Evolutionary conservation across 2,888 invertebrate genomes (phyloP).

Genomic region (Chymomyza procnemis): DNA sequence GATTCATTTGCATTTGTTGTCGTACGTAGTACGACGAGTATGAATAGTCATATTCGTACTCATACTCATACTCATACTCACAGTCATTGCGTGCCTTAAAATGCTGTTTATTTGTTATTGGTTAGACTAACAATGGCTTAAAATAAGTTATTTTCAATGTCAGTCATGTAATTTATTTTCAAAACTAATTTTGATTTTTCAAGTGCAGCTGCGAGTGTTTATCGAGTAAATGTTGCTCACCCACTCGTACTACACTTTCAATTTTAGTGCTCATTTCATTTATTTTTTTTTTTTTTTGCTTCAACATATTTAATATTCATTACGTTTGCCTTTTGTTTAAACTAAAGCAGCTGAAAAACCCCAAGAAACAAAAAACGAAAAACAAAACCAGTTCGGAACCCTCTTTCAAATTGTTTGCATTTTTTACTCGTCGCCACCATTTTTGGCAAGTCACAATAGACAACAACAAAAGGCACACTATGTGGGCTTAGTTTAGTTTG

Average conservation of each 20-base stretch:
- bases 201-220: too few species aligned
- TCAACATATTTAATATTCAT: background rate
- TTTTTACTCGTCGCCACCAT: conserved; percentile 41
- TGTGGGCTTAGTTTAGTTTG: conserved; percentile 26
- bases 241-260: conserved; percentile 31
- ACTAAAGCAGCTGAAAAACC: background rate
- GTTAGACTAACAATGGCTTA: background rate
- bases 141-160: conserved; percentile 2
- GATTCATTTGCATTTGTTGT: conserved; percentile 2
- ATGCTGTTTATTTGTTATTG: background rate
- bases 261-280: too few species aligned
- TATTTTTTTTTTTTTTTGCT: background rate
- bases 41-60: too few species aligned
- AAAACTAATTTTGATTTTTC: conserved; percentile 8
- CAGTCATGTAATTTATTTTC: background rate
- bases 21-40: background rate
- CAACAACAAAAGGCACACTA: conserved; percentile 56
- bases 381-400: conserved; percentile 6
- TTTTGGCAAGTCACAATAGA: conserved; percentile 50
- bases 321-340: conserved; percentile 6
- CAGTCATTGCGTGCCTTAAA: too few species aligned
- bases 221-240: conserved; percentile 25
- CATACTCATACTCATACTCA: too few species aligned
- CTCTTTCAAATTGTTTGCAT: background rate
- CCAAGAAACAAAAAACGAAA: background rate